These are phyloP conservation scores for Dasypus novemcinctus DNA, from an alignment of 2,113 vertebrate species.

Conservation along the genomic window DNA sequence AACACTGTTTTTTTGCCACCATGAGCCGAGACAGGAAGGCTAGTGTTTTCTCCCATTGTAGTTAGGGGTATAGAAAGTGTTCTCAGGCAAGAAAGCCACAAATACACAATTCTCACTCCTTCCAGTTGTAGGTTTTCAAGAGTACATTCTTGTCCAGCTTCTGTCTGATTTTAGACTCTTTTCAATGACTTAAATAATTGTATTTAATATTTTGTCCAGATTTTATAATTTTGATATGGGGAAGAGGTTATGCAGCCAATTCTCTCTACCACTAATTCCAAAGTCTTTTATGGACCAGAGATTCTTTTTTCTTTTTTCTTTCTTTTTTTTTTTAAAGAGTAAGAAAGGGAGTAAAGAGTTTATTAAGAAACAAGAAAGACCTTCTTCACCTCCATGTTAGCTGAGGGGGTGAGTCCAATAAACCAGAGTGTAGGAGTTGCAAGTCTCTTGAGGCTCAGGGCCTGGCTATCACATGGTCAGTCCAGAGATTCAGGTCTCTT, in stretches of 20 bases:
- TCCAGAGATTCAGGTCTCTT: no score
- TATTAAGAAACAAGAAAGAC: no score
- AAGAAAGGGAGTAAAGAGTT: no score
- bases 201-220: not conserved
- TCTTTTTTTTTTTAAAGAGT: no score
- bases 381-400: no score
- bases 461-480: no score
- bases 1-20: not conserved
- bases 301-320: not conserved
- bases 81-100: not conserved
- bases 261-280: not conserved
- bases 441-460: no score
- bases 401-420: no score
- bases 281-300: not conserved
- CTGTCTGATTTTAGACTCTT: not conserved
- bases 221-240: not conserved
- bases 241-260: not conserved
- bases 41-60: not conserved
- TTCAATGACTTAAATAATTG: not conserved
- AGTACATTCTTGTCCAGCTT: not conserved
- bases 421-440: no score
- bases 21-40: not conserved
- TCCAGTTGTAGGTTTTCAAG: not conserved
- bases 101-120: not conserved
- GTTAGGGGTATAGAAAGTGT: not conserved